A percentile compares a stretch with the other conserved stretches of the same genome.
phyloP scores from a whole-genome alignment of 2,888 invertebrate species.

The Philopedon plagiatum region DNA sequence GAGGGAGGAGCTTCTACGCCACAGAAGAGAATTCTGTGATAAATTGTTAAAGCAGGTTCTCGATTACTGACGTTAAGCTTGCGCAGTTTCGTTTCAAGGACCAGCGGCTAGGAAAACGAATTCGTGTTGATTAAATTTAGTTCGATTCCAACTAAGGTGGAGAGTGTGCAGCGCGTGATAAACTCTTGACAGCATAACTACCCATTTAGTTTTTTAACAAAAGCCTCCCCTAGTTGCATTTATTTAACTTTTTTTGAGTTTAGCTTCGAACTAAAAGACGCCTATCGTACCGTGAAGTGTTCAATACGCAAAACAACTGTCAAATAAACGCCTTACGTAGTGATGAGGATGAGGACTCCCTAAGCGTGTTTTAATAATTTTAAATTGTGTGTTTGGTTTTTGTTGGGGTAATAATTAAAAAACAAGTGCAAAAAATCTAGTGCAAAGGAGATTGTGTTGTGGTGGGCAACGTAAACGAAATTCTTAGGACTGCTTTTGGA shows the following conservation, averaged over 20 bases:
- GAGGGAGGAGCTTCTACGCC: slow-evolving; percentile 18
- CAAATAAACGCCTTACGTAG: slow-evolving; percentile 29
- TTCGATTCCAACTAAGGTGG: slow-evolving; percentile 59
- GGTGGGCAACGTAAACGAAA: background rate
- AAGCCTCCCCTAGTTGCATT: slow-evolving; percentile 52
- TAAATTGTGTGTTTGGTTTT: slow-evolving; percentile 35
- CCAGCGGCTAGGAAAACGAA: slow-evolving; percentile 31
- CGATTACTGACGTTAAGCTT: slow-evolving; percentile 48
- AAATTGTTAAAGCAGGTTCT: slow-evolving; percentile 32
- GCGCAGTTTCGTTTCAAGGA: slow-evolving; percentile 51
- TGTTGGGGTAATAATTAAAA: slow-evolving; percentile 12
- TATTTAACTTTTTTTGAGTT: slow-evolving; percentile 36
- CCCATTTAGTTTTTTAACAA: slow-evolving; percentile 60
- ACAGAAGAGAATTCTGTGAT: slow-evolving; percentile 22
- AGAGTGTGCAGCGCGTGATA: slow-evolving; percentile 56
- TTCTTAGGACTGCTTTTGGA: background rate
- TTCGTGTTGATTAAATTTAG: slow-evolving; percentile 52
- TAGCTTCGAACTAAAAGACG: slow-evolving; percentile 4
- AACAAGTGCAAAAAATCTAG: slow-evolving; percentile 28
- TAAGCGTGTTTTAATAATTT: slow-evolving; percentile 39
- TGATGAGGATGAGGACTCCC: slow-evolving; percentile 40
- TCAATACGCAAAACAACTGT: slow-evolving; percentile 35
- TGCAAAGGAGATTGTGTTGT: slow-evolving; percentile 22
- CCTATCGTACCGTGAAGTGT: slow-evolving; percentile 28
- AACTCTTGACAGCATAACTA: slow-evolving; percentile 54